These are phyloP conservation scores for Nasonia giraulti DNA, from an alignment of 1,140 invertebrate genomes.

Conservation along the genomic window DNA sequence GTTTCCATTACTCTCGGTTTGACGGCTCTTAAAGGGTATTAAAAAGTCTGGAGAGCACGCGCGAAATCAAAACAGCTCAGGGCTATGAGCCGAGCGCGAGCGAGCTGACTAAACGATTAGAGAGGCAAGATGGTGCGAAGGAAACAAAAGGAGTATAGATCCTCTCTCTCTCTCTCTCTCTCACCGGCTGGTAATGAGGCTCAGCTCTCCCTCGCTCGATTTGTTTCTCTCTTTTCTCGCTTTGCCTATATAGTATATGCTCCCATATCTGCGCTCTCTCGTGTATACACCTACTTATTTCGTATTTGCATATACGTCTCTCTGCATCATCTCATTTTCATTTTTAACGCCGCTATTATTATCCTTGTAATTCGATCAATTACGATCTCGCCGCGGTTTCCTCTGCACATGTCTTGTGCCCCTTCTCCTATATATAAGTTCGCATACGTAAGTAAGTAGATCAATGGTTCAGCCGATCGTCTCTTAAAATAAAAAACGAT, in stretches of 20 bases:
- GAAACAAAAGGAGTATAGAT: constrained; percentile 48
- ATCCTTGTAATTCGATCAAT: background rate
- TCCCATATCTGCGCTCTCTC: background rate
- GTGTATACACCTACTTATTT: constrained; percentile 24
- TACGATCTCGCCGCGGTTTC: background rate
- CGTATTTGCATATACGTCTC: constrained; percentile 34
- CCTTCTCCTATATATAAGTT: too few relatives aligned
- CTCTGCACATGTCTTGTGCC: too few relatives aligned
- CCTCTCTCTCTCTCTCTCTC: background rate
- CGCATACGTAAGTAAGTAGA: too few relatives aligned
- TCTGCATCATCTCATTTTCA: constrained; percentile 10
- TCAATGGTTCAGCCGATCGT: too few relatives aligned
- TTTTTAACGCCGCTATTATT: background rate
- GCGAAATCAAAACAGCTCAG: constrained; percentile 50
- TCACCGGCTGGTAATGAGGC: constrained; percentile 53
- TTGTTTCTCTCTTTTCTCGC: constrained; percentile 8
- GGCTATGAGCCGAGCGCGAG: constrained; percentile 17
- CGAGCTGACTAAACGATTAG: constrained; percentile 37
- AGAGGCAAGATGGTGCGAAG: constrained; percentile 49
- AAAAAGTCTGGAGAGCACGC: constrained; percentile 38
- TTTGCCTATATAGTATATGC: background rate
- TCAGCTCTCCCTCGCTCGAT: background rate
- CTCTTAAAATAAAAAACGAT: too few relatives aligned
- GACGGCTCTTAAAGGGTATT: constrained; percentile 51
- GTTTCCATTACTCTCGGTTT: constrained; percentile 53